Percentiles rank a stretch among this genome's conserved stretches.
phyloP scores from a whole-genome alignment of 2,797 vertebrate genomes.

The Strix occidentalis region DNA sequence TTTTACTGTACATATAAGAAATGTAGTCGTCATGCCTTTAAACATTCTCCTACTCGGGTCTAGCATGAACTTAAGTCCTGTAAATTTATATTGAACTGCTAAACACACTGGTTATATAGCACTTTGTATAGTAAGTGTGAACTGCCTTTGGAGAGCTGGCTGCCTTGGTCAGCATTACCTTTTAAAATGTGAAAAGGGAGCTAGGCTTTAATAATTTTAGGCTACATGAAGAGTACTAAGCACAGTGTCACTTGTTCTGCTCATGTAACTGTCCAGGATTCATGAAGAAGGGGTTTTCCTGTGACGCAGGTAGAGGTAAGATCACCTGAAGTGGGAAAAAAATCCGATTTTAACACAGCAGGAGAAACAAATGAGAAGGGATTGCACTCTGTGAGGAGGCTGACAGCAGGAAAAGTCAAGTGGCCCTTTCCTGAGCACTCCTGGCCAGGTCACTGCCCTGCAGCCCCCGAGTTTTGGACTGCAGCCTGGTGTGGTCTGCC shows the following conservation, averaged over 20 bases:
- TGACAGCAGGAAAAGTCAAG: not conserved
- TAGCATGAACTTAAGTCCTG: not conserved
- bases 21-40: not conserved
- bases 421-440: not conserved
- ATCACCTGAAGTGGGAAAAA: not conserved
- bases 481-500: not conserved
- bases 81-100: not conserved
- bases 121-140: not conserved
- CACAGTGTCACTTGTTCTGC: not conserved
- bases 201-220: not conserved
- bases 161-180: not conserved
- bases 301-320: not conserved
- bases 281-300: not conserved
- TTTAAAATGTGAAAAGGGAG: not conserved
- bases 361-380: not conserved
- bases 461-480: not conserved
- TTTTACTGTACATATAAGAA: not conserved
- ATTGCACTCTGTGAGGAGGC: not conserved
- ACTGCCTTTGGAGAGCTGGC: not conserved
- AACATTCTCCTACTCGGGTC: not conserved
- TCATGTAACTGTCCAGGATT: not conserved
- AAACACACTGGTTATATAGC: not conserved
- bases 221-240: rapidly evolving
- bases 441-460: not conserved
- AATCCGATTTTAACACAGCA: not conserved